phyloP scores from a whole-genome alignment of 1,140 invertebrate genomes.

The Manduca sexta region DNA sequence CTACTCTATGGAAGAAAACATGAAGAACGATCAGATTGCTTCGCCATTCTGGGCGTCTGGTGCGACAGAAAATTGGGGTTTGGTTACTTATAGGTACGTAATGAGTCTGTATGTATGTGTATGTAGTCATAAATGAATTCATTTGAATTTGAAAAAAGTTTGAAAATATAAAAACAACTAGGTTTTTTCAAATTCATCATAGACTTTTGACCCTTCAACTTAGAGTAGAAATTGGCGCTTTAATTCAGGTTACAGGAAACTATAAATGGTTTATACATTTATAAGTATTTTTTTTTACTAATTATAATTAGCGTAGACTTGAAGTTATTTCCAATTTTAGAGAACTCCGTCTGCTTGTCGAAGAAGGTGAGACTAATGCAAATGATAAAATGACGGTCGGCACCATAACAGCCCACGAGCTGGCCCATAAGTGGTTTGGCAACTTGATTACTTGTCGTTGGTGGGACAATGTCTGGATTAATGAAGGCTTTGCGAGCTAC shows the following conservation, averaged over 20 bases:
- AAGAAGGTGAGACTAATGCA: slow-evolving; percentile 49
- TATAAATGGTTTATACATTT: no score
- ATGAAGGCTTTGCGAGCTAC: slow-evolving; percentile 88
- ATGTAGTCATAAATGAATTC: no score
- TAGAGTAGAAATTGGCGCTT: no score
- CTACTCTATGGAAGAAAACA: slow-evolving; percentile 55
- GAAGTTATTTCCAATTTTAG: no score
- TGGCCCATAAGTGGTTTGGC: slow-evolving; percentile 76
- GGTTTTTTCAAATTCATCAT: no score
- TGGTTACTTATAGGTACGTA: slow-evolving; percentile 76
- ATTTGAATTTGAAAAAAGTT: no score
- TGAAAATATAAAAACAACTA: no score
- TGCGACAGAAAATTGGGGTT: slow-evolving; percentile 84
- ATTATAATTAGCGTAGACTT: no score
- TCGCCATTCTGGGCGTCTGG: slow-evolving; percentile 81
- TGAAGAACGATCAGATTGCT: slow-evolving; percentile 78
- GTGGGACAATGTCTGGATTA: slow-evolving; percentile 82
- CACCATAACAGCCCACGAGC: slow-evolving; percentile 73
- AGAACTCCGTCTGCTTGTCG: slow-evolving; percentile 49
- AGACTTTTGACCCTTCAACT: no score
- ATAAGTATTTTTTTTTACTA: no score
- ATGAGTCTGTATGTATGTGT: no score
- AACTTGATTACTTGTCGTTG: slow-evolving; percentile 73
- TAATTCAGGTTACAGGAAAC: no score
- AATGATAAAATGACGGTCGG: slow-evolving; percentile 62